Conservation (phyloP, 2,888 invertebrate genomes). For the Drosophila gaucha region DNA sequence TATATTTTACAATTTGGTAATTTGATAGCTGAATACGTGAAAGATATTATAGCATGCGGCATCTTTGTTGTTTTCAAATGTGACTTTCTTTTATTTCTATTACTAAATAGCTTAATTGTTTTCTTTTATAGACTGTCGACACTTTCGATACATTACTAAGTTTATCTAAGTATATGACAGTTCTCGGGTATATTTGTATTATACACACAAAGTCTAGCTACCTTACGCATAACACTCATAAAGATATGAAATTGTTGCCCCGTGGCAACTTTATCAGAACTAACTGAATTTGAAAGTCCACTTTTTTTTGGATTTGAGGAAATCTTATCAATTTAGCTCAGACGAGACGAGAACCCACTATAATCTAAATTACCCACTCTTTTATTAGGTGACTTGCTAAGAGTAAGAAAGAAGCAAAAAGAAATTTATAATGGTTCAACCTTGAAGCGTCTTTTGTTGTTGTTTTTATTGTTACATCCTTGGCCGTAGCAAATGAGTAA, state of each 20-base stretch:
- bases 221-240: conserved; percentile 24
- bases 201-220: conserved; percentile 8
- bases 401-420: background rate
- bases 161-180: background rate
- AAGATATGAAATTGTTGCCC: conserved; percentile 31
- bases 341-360: background rate
- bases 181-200: too few species aligned
- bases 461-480: conserved; percentile 28
- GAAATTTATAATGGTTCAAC: background rate
- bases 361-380: conserved; percentile 38
- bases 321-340: conserved; percentile 34
- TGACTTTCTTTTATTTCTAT: background rate
- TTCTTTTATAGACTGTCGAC: too few species aligned
- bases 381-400: background rate
- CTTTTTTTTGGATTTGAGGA: background rate
- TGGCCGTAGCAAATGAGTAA: conserved; percentile 38
- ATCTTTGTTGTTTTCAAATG: background rate
- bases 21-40: too few species aligned
- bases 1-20: background rate
- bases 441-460: conserved; percentile 1
- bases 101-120: too few species aligned
- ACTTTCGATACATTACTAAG: too few species aligned
- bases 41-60: too few species aligned
- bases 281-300: conserved; percentile 26
- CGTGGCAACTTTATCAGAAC: conserved; percentile 1